Percentiles rank a stretch among this genome's conserved stretches.
Evolutionary conservation across 1,140 invertebrate genomes (phyloP).

Genomic region (Psilanteris sp.): DNA sequence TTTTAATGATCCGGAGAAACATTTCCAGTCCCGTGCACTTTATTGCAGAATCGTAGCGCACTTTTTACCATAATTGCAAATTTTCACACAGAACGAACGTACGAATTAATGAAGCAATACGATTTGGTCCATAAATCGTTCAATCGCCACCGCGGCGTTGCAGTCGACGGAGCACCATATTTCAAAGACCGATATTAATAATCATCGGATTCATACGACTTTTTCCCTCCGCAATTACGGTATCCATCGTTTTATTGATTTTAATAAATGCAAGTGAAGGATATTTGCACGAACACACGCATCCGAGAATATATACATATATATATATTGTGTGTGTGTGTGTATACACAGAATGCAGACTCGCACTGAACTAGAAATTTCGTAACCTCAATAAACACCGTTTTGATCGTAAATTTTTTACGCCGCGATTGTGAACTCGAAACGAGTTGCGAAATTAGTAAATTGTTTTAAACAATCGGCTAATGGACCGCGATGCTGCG

Average conservation of each 20-base stretch:
- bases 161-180: slow-evolving; percentile 7
- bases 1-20: slow-evolving; percentile 14
- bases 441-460: too few species aligned
- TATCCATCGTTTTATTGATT: slow-evolving; percentile 33
- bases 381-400: too few species aligned
- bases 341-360: too few species aligned
- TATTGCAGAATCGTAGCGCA: slow-evolving; percentile 17
- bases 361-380: too few species aligned
- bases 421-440: too few species aligned
- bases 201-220: slow-evolving; percentile 13
- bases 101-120: slow-evolving; percentile 50
- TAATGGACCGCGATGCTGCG: too few species aligned
- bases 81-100: slow-evolving; percentile 44
- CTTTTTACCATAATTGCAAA: slow-evolving; percentile 53
- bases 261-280: slow-evolving; percentile 10
- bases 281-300: too few species aligned
- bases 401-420: too few species aligned
- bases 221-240: not conserved
- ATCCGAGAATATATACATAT: too few species aligned
- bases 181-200: slow-evolving; percentile 24
- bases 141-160: slow-evolving; percentile 7
- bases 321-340: too few species aligned
- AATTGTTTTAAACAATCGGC: too few species aligned
- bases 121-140: slow-evolving; percentile 48
- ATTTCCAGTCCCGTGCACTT: slow-evolving; percentile 17